Conservation (phyloP, 2,113 vertebrate species). For the Numida meleagris region DNA sequence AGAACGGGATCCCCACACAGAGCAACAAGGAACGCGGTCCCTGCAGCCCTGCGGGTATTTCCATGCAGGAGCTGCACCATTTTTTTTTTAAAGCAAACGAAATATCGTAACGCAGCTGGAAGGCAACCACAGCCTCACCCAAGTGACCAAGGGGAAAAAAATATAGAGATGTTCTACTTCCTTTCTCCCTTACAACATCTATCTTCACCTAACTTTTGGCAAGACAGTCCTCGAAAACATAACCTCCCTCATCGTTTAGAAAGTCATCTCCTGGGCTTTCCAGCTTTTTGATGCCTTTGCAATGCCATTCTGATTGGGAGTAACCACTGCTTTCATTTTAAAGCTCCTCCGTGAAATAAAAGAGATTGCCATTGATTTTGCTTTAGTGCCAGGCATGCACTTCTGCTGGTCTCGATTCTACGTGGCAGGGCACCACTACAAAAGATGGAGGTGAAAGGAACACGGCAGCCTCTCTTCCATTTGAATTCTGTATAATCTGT, state of each 20-base stretch:
- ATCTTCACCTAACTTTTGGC: neutral
- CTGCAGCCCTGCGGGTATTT: fast-evolving
- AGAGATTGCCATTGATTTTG: constrained; percentile 4
- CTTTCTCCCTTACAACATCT: neutral
- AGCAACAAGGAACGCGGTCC: neutral
- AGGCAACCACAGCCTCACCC: neutral
- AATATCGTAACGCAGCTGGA: neutral
- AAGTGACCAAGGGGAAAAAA: neutral
- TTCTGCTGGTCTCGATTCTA: constrained; percentile 6
- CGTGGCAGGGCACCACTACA: neutral
- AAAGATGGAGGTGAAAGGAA: neutral
- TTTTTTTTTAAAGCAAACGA: neutral
- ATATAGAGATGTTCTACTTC: no score
- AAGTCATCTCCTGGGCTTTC: neutral
- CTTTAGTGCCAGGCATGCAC: neutral
- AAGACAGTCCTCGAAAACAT: neutral
- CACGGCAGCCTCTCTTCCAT: neutral
- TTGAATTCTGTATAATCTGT: neutral
- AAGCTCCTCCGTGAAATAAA: neutral
- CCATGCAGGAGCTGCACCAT: neutral
- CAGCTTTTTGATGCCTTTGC: neutral
- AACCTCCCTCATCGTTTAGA: neutral
- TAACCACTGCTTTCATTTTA: neutral
- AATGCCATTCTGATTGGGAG: neutral
- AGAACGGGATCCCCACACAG: neutral